Base-by-base conservation (phyloP, 1,140 invertebrate genomes). In the Chlorops oryzae region DNA sequence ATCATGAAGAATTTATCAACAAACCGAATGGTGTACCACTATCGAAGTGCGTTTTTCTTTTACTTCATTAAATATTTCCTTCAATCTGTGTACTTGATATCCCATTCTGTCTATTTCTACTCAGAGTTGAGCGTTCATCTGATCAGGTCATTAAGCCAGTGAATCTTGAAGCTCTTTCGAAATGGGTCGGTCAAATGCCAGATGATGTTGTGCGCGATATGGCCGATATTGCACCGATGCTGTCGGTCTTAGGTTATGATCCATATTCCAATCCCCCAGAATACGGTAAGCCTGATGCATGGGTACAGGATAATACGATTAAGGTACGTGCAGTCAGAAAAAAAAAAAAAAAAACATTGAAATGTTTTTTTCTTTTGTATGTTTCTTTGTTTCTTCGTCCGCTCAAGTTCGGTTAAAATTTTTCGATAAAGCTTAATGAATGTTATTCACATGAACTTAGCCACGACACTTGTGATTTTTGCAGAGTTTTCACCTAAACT, bases 71-170 rank as follows among this genome's bases (percentile, higher is more conserved):
- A n/a, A 35, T 35, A 18, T 17, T 37, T 3, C 3, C 45, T n/a
- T 12, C 24, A 15, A 17, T 28, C 3, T 45, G 3, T 4, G 15
- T 45, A 10, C 23, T 9, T 32, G 15, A 32, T 32, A n/a, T 44
- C 7, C 17, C 12, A 25, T 13, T 32, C 39, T 43, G 48, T 60
- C 55, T 45, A 55, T 62, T 71, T 59, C 62, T 61, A 78, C 78
- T 40, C 77, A 97, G 93, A 75, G 90, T 95, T 59, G 96, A 99
- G 75, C 81, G 94, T 48, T 98, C 95, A 13, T 96, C 93, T 52
- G 96, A 99, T 78, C 96, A 99, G 80, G 95, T 99, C 44, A 92
- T 98, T 67, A 97, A 97, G 72, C 94, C 96, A 5, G 87, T 99
- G 12, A 98, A 98, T 78, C 75, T 94, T 51, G 94, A 98, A 74